Evolutionary conservation across 2,113 vertebrate genomes (phyloP), one percentile per base, ranked within the genome.

Genomic region (Erinaceus europaeus): DNA sequence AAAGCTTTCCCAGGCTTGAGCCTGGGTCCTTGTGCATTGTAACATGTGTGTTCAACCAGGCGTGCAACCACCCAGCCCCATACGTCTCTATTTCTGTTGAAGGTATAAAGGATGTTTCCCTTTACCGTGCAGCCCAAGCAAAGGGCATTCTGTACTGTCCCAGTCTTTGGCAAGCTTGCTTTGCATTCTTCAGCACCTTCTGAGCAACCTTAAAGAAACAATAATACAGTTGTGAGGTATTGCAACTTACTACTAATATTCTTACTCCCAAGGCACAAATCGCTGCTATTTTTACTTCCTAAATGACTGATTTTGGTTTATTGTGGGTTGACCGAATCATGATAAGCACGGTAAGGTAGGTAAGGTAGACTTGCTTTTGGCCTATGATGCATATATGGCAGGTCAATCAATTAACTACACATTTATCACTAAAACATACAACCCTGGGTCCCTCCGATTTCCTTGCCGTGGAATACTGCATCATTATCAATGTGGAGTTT

Each of bases 141-240:
- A 99, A 99, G 52, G 99, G 99, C 99, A 99, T 99, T 93, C 98
- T 97, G 89, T 99, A 99, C 82, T 99, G 98, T 64, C 99, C 99
- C 53, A 99, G 96, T 76, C 99, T 97, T 89, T 97, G 97, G 91
- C 99, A 99, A 25, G 98, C 98, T 94, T 99, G 97, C 92, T 99
- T 99, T 91, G 98, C 99, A 5, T 99, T 99, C 97, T 99, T 99
- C 96, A 99, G 95, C 94, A 99, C 99, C 94, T 99, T 99, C 96
- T 98, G 99, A 76, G 99, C 99, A 93, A 97, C 98, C 99, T 99
- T 93, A 82, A 95, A 96, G 78, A 91, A 10, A 95, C 29, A 9
- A 91, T 55, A 86, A 69, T 32, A 90, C 32, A 86, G 53, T 5
- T 32, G 50, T 75, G 50, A 94, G n/a, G 29, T 6, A 11, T 32